Base-by-base conservation (phyloP, 2,888 invertebrate species). In the Torymus auratus region DNA sequence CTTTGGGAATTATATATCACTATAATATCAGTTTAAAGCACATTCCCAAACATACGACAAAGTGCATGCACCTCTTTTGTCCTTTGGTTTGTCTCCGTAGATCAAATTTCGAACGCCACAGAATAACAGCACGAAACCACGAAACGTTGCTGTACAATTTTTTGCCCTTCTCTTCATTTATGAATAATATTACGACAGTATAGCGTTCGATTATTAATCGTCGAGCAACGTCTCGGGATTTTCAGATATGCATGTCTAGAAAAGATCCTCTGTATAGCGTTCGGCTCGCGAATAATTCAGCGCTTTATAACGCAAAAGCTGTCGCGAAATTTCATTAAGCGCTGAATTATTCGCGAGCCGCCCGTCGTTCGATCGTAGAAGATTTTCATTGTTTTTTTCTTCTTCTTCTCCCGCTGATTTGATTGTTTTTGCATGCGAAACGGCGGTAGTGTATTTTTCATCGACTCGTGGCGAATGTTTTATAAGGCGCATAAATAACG, bases 281-380 rank as follows among this genome's bases (percentile, higher is more conserved):
- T 50, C 23, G 64, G 17, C 10, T 1, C 13, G 2, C 60, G 60
- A 76, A 68, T 76, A 69, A 76, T 68, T 76, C 28, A 69, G 28
- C 3, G 28, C 13, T 13, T 15, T 60, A 41, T 60, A 41, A 65
- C 23, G 53, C 41, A 41, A 60, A 58, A 67, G 14, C 60, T 72
- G 61, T 78, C 67, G 17, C 52, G 28, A 67, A 67, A 78, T 78
- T 72, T 72, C 53, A 72, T 78, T 72, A 71, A 15, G 12, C 52
- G 12, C 11, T 78, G 53, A 78, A 78, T 78, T 72, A 72, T 72
- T 72, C 20, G 28, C 4, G 7, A 53, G 2, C 11, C 15, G 28
- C 17, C 7, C 28, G 28, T 23, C 65, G 71, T 41, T 61, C 52
- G n/a, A 12, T 64, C 41, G 23, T 52, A 50, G 62, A 62, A 52